Conservation (phyloP, 1,140 invertebrate genomes). For the Lepidostoma basale region DNA sequence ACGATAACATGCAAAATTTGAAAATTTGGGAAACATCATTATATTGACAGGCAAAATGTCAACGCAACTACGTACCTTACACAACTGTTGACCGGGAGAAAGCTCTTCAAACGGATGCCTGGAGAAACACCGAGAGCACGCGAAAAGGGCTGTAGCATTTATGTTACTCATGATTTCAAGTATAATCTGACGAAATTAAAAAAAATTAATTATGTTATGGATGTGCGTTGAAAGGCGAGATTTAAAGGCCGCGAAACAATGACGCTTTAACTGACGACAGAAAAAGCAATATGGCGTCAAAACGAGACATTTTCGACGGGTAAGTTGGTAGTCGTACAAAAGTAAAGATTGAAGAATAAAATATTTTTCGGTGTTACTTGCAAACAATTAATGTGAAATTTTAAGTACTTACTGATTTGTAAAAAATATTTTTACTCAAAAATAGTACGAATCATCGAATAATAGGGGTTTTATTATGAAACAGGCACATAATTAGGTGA, state of each 20-base stretch:
- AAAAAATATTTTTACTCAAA: no score
- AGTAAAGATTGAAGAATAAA: no score
- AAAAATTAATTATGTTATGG: neutral
- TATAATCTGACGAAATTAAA: neutral
- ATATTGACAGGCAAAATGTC: slow-evolving; percentile 34
- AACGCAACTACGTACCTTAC: slow-evolving; percentile 76
- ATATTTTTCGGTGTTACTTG: no score
- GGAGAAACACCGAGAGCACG: slow-evolving; percentile 93
- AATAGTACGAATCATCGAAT: no score
- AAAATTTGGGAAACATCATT: no score
- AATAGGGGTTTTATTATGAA: no score
- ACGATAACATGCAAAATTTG: no score
- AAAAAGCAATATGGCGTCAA: slow-evolving; percentile 2
- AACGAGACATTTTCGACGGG: no score
- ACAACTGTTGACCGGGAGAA: slow-evolving; percentile 91
- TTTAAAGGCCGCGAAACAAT: slow-evolving; percentile 3
- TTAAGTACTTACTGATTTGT: no score
- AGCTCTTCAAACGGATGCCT: slow-evolving; percentile 95
- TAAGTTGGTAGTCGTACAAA: no score
- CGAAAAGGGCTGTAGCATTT: slow-evolving; percentile 71
- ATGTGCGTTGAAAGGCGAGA: neutral
- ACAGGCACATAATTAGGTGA: no score
- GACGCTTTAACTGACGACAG: slow-evolving; percentile 11
- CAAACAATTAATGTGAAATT: no score
- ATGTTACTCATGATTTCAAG: slow-evolving; percentile 28